Evolutionary conservation across 1,140 invertebrate genomes (phyloP).

Genomic region (Belonocnema kinseyi): DNA sequence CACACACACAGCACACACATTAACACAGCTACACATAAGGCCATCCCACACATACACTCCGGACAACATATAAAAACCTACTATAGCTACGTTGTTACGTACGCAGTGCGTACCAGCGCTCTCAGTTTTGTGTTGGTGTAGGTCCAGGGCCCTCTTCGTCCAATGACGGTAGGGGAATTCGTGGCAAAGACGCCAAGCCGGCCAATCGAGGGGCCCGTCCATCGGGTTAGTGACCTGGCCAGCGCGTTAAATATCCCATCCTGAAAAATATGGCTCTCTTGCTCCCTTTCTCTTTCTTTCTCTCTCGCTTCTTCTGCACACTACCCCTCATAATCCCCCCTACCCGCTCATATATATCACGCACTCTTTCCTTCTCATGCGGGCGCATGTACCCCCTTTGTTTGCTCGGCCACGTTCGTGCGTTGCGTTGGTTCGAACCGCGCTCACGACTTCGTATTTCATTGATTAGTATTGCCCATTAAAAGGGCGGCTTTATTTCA

Average conservation of each 20-base stretch:
- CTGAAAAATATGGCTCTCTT: slow-evolving; percentile 73
- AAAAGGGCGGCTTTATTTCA: slow-evolving; percentile 71
- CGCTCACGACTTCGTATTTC: slow-evolving; percentile 67
- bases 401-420: slow-evolving; percentile 64
- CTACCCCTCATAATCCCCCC: slow-evolving; percentile 45
- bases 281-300: slow-evolving; percentile 50
- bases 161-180: slow-evolving; percentile 71
- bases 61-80: too few relatives aligned
- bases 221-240: slow-evolving; percentile 72
- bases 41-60: neutral
- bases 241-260: slow-evolving; percentile 75
- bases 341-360: slow-evolving; percentile 35
- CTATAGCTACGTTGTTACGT: neutral
- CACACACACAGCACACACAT: slow-evolving; percentile 49
- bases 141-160: slow-evolving; percentile 74
- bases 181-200: slow-evolving; percentile 67
- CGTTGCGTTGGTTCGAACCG: slow-evolving; percentile 47
- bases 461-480: slow-evolving; percentile 75
- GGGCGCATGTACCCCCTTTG: slow-evolving; percentile 67
- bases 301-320: slow-evolving; percentile 39
- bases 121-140: slow-evolving; percentile 68
- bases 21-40: slow-evolving; percentile 39
- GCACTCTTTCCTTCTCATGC: slow-evolving; percentile 42
- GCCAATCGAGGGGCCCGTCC: slow-evolving; percentile 69
- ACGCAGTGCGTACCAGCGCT: slow-evolving; percentile 54